These are phyloP conservation scores for Pogonophryne albipinna DNA, from an alignment of 2,797 vertebrate species.

Conservation along the genomic window DNA sequence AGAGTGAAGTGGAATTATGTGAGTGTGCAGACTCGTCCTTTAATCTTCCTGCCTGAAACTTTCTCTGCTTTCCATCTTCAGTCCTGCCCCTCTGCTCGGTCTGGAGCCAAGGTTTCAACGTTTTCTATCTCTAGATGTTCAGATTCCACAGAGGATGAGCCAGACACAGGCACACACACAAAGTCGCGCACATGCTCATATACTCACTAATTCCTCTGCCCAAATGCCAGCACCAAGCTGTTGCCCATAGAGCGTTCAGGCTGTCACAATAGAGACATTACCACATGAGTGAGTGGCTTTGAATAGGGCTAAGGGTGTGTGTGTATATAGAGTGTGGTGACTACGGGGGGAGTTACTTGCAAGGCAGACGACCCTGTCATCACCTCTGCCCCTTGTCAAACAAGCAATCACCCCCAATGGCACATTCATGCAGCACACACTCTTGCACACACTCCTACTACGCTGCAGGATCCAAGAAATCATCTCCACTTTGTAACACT, in stretches of 20 bases:
- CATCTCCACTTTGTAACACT: conserved; percentile 36
- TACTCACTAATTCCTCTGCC: conserved; percentile 69
- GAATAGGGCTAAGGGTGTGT: conserved; percentile 77
- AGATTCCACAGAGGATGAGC: conserved; percentile 61
- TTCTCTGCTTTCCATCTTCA: conserved; percentile 16
- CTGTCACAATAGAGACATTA: conserved; percentile 87
- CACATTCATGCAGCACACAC: conserved; percentile 47
- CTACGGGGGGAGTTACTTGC: conserved; percentile 69
- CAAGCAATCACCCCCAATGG: conserved; percentile 56
- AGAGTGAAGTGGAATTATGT: conserved; percentile 22
- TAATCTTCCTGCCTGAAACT: conserved; percentile 27
- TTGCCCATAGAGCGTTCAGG: conserved; percentile 81
- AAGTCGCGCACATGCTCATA: conserved; percentile 47
- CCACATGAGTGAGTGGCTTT: conserved; percentile 86
- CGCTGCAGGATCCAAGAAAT: conserved; percentile 25
- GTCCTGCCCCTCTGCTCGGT: conserved; percentile 26
- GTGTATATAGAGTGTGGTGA: conserved; percentile 73
- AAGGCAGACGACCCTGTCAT: conserved; percentile 83
- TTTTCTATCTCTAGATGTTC: conserved; percentile 49
- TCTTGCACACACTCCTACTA: conserved; percentile 43
- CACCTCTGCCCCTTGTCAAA: conserved; percentile 79
- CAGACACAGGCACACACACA: conserved; percentile 42
- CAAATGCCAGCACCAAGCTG: conserved; percentile 85
- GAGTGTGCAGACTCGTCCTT: conserved; percentile 13
- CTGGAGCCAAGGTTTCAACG: conserved; percentile 42